Evolutionary conservation across 2,888 invertebrate genomes (phyloP).

Genomic region (Fragum sueziense): DNA sequence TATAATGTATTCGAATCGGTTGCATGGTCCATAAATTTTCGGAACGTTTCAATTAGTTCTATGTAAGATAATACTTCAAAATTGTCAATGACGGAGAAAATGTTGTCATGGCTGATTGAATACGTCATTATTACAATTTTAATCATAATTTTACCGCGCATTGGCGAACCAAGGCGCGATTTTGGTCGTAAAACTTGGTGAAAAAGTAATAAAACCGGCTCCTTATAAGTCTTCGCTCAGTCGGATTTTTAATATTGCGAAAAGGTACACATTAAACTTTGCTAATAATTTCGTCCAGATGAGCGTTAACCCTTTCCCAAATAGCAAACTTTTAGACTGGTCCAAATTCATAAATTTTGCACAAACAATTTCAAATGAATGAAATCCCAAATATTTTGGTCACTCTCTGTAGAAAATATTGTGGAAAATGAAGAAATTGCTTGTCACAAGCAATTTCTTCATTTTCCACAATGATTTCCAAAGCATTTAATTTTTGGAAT

Average conservation of each 20-base stretch:
- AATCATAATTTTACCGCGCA: background rate
- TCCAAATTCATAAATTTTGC: too few species aligned
- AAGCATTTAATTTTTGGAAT: too few species aligned
- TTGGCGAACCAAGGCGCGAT: background rate
- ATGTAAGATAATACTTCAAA: constrained; percentile 12
- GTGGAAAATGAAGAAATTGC: too few species aligned
- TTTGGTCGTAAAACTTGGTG: background rate
- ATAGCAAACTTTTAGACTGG: too few species aligned
- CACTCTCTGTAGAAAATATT: too few species aligned
- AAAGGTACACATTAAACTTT: background rate
- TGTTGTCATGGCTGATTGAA: constrained; percentile 12
- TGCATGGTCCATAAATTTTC: constrained; percentile 13
- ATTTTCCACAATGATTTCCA: too few species aligned
- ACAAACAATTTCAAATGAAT: too few species aligned
- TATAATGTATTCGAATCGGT: constrained; percentile 5
- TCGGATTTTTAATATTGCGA: background rate
- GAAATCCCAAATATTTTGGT: too few species aligned
- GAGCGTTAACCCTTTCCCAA: background rate
- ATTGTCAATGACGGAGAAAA: constrained; percentile 1
- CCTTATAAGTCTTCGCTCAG: background rate
- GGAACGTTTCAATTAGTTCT: constrained; percentile 16
- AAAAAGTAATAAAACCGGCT: constrained; percentile 2
- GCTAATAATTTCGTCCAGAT: background rate
- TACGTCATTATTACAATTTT: constrained; percentile 16
- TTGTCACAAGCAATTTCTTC: too few species aligned